phyloP scores from a whole-genome alignment of 2,888 invertebrate genomes.

The Catotricha subobsoleta region DNA sequence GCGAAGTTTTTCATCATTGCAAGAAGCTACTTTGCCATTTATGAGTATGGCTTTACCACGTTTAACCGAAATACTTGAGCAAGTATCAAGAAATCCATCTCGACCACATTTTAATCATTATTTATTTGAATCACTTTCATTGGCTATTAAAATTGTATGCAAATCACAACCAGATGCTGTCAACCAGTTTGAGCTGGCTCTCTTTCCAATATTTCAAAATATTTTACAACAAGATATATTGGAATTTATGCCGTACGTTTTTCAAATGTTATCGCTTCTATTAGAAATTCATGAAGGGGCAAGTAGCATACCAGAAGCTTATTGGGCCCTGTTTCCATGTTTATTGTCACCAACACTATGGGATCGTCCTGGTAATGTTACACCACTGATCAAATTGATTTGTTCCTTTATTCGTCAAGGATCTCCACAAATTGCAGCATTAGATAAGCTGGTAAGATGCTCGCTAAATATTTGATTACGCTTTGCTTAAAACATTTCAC shows the following conservation, averaged over 20 bases:
- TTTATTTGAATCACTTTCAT: conserved; percentile 84
- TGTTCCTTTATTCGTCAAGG: conserved; percentile 69
- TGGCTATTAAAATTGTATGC: conserved; percentile 81
- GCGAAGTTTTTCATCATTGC: conserved; percentile 64
- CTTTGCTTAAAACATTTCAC: not conserved
- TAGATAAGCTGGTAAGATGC: conserved; percentile 49
- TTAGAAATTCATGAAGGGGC: conserved; percentile 50
- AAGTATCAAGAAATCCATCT: conserved; percentile 83
- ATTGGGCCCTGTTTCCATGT: conserved; percentile 78
- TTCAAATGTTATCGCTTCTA: conserved; percentile 86
- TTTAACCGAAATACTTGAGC: conserved; percentile 62
- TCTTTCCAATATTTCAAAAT: conserved; percentile 90
- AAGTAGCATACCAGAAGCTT: conserved; percentile 54
- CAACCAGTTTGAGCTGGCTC: conserved; percentile 69
- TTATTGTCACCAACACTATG: conserved; percentile 79
- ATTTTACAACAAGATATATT: conserved; percentile 79
- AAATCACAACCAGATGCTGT: conserved; percentile 63
- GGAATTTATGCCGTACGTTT: conserved; percentile 97
- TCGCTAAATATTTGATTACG: not conserved
- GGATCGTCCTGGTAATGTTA: conserved; percentile 86
- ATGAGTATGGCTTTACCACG: conserved; percentile 65
- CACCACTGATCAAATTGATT: conserved; percentile 80
- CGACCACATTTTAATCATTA: conserved; percentile 98
- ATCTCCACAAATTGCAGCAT: conserved; percentile 43
- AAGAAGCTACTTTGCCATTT: conserved; percentile 62